Percentiles rank a stretch among this genome's conserved stretches.
Evolutionary conservation across 1,140 invertebrate genomes (phyloP).

Genomic region (Apocrypta bakeri): DNA sequence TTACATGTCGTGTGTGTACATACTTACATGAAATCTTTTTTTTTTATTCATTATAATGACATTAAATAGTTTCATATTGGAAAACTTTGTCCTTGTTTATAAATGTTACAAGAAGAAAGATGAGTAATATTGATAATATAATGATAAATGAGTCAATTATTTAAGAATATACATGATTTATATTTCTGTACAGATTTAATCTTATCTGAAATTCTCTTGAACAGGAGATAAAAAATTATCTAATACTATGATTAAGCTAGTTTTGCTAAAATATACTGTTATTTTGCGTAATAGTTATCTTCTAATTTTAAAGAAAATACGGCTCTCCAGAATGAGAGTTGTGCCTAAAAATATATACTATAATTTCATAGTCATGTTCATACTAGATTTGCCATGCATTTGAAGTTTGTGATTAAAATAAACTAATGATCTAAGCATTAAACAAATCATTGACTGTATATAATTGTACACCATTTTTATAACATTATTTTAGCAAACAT

Average conservation of each 20-base stretch:
- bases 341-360: too few species aligned
- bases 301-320: too few species aligned
- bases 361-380: too few species aligned
- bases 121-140: neutral
- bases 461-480: slow-evolving; percentile 34
- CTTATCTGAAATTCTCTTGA: neutral
- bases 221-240: neutral
- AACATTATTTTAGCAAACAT: slow-evolving; percentile 57
- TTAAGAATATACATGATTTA: neutral
- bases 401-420: slow-evolving; percentile 21
- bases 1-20: too few species aligned
- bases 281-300: neutral
- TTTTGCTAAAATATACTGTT: neutral
- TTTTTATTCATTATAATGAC: too few species aligned
- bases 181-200: neutral
- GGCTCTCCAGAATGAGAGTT: too few species aligned
- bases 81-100: neutral
- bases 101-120: neutral
- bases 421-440: neutral
- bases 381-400: too few species aligned
- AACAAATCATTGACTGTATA: too few species aligned
- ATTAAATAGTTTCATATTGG: too few species aligned
- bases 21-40: too few species aligned
- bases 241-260: neutral
- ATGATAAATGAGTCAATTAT: neutral